Evolutionary conservation across 2,797 vertebrate species (phyloP).

Genomic region (Salarias fasciatus): DNA sequence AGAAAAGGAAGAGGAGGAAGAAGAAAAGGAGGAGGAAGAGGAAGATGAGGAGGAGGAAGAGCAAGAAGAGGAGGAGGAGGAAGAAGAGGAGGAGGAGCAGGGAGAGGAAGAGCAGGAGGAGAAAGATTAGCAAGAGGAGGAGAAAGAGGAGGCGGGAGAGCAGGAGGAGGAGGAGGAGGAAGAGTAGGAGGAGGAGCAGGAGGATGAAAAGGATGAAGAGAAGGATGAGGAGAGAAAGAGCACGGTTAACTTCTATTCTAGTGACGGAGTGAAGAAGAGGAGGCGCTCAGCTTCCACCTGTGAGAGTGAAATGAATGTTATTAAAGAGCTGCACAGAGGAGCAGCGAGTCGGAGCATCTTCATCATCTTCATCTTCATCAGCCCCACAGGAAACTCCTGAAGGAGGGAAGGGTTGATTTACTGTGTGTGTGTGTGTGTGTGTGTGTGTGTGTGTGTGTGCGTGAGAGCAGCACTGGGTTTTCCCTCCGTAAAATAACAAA

Average conservation of each 20-base stretch:
- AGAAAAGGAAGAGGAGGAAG: too few relatives aligned
- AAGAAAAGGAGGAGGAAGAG: slow-evolving; percentile 2
- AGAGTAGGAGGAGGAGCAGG: neutral
- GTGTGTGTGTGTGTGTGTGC: too few relatives aligned
- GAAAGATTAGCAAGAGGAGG: too few relatives aligned
- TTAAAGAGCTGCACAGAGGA: too few relatives aligned
- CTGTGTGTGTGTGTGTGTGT: too few relatives aligned
- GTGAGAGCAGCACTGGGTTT: too few relatives aligned
- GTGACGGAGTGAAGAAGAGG: neutral
- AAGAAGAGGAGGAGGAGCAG: slow-evolving; percentile 2
- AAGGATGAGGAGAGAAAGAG: slow-evolving; percentile 16
- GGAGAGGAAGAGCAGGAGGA: neutral
- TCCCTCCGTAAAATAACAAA: too few relatives aligned
- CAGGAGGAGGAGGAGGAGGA: slow-evolving; percentile 49
- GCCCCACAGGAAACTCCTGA: too few relatives aligned
- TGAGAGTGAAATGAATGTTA: too few relatives aligned
- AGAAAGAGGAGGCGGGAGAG: neutral
- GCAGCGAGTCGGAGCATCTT: too few relatives aligned
- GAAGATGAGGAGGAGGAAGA: neutral
- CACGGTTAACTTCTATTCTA: slow-evolving; percentile 48
- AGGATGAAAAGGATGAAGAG: neutral
- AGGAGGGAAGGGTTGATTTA: too few relatives aligned
- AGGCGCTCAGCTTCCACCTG: neutral
- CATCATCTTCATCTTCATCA: too few relatives aligned
- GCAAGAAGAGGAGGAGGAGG: slow-evolving; percentile 37